These are phyloP conservation scores for Chelonoidis abingdonii DNA, from an alignment of 2,113 vertebrate species.

Conservation along the genomic window DNA sequence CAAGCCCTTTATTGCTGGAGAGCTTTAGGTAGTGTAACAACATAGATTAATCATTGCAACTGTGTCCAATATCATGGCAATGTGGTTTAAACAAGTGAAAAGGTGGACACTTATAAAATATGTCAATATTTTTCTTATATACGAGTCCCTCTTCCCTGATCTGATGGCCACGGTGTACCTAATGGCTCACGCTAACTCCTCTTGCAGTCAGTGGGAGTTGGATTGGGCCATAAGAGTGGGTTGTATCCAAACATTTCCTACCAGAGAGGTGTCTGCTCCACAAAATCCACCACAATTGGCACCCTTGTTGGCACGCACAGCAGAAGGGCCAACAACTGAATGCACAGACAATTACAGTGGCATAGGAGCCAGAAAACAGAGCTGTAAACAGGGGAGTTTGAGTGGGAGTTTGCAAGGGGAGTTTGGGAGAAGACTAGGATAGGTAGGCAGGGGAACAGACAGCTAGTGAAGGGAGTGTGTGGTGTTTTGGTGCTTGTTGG, in stretches of 20 bases:
- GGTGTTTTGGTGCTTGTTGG: too few relatives aligned
- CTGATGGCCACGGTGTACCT: neutral
- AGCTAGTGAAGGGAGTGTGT: too few relatives aligned
- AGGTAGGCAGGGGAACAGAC: too few relatives aligned
- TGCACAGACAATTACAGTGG: too few relatives aligned
- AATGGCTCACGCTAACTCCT: neutral
- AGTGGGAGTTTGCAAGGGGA: too few relatives aligned
- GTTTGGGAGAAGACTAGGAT: too few relatives aligned
- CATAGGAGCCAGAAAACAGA: too few relatives aligned
- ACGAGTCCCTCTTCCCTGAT: fast-evolving
- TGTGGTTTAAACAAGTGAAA: neutral
- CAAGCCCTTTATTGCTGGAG: neutral
- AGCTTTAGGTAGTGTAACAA: neutral
- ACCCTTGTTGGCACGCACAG: neutral
- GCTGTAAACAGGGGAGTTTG: too few relatives aligned
- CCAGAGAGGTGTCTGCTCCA: fast-evolving
- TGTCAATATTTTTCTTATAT: fast-evolving
- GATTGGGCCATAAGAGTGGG: neutral
- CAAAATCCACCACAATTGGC: fast-evolving
- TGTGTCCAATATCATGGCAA: neutral
- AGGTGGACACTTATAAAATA: neutral
- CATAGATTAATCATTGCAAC: neutral
- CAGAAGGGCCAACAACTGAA: neutral
- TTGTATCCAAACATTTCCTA: neutral
- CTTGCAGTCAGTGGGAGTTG: neutral